phyloP scores from a whole-genome alignment of 1,140 invertebrate genomes.

The Cydia pomonella region DNA sequence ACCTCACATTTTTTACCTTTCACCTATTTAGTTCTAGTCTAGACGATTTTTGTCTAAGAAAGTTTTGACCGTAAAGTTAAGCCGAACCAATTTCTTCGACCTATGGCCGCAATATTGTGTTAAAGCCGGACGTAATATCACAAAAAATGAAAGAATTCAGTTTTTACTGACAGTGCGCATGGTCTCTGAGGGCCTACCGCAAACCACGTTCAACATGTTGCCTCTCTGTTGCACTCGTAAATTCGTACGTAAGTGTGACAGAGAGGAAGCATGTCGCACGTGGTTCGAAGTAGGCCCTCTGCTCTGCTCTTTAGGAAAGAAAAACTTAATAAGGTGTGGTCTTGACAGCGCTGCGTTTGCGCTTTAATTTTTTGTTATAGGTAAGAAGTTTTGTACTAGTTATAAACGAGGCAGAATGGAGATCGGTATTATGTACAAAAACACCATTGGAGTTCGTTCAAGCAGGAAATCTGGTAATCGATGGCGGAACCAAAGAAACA shows the following conservation, averaged over 20 bases:
- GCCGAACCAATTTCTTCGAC: neutral
- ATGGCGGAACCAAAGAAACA: neutral
- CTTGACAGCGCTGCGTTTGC: neutral
- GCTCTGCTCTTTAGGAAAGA: neutral
- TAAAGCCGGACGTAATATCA: neutral
- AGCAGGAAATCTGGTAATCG: neutral
- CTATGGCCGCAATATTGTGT: neutral
- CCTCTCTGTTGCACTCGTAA: too few species aligned
- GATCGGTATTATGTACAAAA: neutral
- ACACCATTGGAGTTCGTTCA: neutral
- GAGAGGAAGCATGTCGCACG: too few species aligned
- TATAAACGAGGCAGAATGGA: neutral
- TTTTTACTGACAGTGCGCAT: neutral
- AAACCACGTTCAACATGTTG: too few species aligned
- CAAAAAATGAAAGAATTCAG: neutral
- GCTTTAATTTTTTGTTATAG: neutral
- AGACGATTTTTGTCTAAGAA: neutral
- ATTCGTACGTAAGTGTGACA: too few species aligned
- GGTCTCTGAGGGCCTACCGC: too few species aligned
- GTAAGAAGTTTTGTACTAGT: neutral
- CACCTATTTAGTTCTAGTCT: neutral
- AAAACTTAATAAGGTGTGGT: neutral
- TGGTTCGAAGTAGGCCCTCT: too few species aligned
- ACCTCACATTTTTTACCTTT: neutral
- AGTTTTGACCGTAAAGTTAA: neutral